Percentiles rank a stretch among this genome's conserved stretches.
Conservation (phyloP, 2,888 invertebrate species). For the Podabrus alpinus region DNA sequence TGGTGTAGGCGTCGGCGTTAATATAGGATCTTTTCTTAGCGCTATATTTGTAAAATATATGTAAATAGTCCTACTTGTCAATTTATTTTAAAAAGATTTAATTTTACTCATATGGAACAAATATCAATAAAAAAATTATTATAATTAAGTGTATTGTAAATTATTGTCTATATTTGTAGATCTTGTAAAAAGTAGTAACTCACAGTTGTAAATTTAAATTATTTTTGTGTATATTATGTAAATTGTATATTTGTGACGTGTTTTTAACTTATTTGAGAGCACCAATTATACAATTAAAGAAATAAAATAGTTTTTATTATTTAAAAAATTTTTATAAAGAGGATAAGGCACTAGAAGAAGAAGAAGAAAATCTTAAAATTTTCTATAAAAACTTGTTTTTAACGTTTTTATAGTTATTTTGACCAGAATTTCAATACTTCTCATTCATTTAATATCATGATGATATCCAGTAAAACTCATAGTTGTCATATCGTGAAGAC, state of each 20-base stretch:
- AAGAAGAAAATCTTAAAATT: no score
- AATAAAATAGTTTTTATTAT: neutral
- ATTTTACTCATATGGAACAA: neutral
- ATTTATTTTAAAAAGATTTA: neutral
- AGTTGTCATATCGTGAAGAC: no score
- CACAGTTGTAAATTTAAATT: neutral
- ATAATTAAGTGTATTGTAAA: neutral
- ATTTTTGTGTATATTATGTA: neutral
- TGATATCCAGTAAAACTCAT: no score
- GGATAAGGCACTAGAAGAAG: no score
- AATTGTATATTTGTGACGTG: neutral
- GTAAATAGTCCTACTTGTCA: neutral
- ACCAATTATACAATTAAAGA: neutral
- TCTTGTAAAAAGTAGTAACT: neutral
- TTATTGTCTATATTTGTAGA: neutral
- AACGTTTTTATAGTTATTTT: neutral
- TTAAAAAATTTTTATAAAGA: neutral
- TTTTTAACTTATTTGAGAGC: neutral
- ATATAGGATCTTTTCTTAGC: neutral
- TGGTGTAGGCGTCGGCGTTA: neutral
- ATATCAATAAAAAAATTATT: neutral
- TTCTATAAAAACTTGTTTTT: neutral
- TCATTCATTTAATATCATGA: no score
- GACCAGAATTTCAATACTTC: no score
- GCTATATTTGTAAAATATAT: neutral